These are phyloP conservation scores for Lordiphosa andalusiaca DNA, from an alignment of 2,888 invertebrate genomes.

Conservation along the genomic window DNA sequence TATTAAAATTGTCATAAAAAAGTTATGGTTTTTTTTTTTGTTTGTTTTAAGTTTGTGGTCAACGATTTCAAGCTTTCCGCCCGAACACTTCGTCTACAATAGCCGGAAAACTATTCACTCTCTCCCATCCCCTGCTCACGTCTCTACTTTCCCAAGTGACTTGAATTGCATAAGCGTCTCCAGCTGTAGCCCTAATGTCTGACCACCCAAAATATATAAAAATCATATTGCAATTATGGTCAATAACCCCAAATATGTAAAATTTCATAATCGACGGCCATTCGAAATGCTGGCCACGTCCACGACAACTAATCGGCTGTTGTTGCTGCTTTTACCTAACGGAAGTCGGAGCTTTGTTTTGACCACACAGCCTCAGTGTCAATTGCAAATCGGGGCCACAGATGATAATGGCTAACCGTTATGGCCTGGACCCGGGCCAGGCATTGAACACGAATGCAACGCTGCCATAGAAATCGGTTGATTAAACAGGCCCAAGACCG, in stretches of 20 bases:
- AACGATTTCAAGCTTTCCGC: no score
- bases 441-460: constrained; percentile 49
- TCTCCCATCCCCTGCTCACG: not conserved
- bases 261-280: constrained; percentile 47
- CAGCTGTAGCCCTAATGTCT: not conserved
- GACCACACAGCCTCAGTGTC: constrained; percentile 43
- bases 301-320: not conserved
- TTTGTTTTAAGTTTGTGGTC: no score
- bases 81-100: no score
- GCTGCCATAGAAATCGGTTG: constrained; percentile 62
- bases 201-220: constrained; percentile 13
- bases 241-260: constrained; percentile 67
- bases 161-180: constrained; percentile 2
- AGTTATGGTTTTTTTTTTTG: no score
- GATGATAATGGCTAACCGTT: constrained; percentile 13
- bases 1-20: no score
- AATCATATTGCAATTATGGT: constrained; percentile 55
- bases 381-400: constrained; percentile 34
- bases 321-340: constrained; percentile 52
- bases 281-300: constrained; percentile 51
- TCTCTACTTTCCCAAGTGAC: constrained; percentile 1
- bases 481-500: constrained; percentile 59
- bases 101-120: not conserved
- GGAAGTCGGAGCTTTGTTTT: constrained; percentile 49
- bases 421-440: constrained; percentile 9